Evolutionary conservation across 2,113 vertebrate genomes (phyloP).

Genomic region (Antennarius striatus): DNA sequence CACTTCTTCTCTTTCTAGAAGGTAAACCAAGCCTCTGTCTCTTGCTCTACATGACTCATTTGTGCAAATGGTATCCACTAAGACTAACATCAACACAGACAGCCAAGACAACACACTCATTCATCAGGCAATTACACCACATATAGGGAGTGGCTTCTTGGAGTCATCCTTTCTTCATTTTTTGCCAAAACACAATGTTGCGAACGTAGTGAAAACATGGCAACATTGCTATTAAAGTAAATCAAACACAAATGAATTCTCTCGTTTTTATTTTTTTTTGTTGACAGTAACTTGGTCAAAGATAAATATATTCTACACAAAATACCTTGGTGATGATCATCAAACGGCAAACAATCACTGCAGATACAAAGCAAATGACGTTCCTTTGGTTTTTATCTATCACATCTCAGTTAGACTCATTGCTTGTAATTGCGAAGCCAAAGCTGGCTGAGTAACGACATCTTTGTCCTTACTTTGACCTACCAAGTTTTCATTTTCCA

Average conservation of each 20-base stretch:
- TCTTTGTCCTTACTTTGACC: slow-evolving; percentile 40
- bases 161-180: slow-evolving; percentile 16
- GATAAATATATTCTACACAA: neutral
- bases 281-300: neutral
- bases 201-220: slow-evolving; percentile 26
- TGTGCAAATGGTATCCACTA: slow-evolving; percentile 44
- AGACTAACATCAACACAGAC: slow-evolving; percentile 44
- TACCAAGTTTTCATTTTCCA: slow-evolving; percentile 11
- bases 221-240: slow-evolving; percentile 27
- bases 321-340: neutral
- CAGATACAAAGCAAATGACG: neutral
- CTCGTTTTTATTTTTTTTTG: slow-evolving; percentile 10
- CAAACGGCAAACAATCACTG: neutral
- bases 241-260: slow-evolving; percentile 8
- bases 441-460: slow-evolving; percentile 8
- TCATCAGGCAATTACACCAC: slow-evolving; percentile 45
- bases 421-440: neutral
- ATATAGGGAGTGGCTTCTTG: slow-evolving; percentile 41
- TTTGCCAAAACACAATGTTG: slow-evolving; percentile 21
- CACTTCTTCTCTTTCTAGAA: slow-evolving; percentile 21
- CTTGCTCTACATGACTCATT: slow-evolving; percentile 52
- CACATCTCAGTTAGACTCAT: neutral
- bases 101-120: slow-evolving; percentile 44
- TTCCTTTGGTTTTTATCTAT: neutral
- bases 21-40: slow-evolving; percentile 25